phyloP scores from a whole-genome alignment of 30 jellyfish, hydroid and myxozoan species.

The Mastigias papua region DNA sequence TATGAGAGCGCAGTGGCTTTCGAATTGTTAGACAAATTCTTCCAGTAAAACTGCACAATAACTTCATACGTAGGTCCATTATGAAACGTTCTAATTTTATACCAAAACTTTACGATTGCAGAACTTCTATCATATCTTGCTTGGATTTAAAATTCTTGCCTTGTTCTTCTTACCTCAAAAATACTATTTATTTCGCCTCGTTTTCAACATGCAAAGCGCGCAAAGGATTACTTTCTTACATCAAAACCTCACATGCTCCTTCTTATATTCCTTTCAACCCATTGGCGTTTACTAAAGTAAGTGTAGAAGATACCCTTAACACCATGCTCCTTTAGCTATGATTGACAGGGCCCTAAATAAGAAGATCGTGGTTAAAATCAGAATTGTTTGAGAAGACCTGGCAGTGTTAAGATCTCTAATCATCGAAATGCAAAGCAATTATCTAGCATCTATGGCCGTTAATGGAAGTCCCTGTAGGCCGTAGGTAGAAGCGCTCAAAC shows the following conservation, averaged over 20 bases:
- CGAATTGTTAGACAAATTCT: background rate
- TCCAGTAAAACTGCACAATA: background rate
- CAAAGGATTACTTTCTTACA: slow-evolving; percentile 32
- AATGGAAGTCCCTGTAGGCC: no score
- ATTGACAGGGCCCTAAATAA: no score
- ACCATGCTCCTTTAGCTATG: no score
- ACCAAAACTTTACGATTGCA: no score
- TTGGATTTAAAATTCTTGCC: no score
- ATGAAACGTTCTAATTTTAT: background rate
- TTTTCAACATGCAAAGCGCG: background rate
- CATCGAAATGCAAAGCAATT: no score
- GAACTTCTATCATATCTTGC: no score
- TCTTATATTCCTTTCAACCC: slow-evolving; percentile 11
- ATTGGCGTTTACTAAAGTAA: slow-evolving; percentile 44
- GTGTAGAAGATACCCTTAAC: background rate
- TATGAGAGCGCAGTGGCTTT: background rate
- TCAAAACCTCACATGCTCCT: slow-evolving; percentile 38
- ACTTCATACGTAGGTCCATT: background rate
- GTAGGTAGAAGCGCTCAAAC: no score
- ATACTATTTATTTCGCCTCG: slow-evolving; percentile 13
- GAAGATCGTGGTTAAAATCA: no score
- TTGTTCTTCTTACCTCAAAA: background rate
- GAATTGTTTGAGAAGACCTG: no score
- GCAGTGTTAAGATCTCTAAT: no score
- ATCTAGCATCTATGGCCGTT: no score